phyloP scores from a whole-genome alignment of 2,113 vertebrate species.

The Atrichornis clamosus region DNA sequence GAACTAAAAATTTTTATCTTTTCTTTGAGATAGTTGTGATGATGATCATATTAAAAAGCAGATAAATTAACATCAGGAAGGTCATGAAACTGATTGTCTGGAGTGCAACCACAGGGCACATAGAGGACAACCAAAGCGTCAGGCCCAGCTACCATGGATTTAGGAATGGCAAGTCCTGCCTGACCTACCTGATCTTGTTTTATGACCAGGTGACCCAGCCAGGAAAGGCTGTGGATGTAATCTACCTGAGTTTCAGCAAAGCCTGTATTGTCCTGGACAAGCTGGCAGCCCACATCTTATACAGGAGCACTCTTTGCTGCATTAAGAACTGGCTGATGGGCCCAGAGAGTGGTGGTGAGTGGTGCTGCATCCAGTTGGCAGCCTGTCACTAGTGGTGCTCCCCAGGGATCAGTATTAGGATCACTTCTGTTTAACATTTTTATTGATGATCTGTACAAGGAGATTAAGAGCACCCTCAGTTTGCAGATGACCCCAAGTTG shows the following conservation, averaged over 20 bases:
- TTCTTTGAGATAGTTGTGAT: background rate
- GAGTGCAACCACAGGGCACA: background rate
- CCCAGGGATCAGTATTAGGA: background rate
- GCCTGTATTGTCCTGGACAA: background rate
- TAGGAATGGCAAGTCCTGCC: background rate
- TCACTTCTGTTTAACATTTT: background rate
- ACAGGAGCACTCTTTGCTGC: background rate
- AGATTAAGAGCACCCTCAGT: background rate
- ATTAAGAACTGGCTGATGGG: background rate
- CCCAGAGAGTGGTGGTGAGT: background rate
- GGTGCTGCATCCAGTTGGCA: no score
- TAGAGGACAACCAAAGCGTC: background rate
- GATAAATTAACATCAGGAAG: background rate
- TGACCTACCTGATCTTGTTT: background rate
- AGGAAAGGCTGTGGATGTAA: background rate
- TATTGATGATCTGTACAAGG: background rate
- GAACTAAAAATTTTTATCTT: background rate
- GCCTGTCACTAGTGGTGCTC: background rate
- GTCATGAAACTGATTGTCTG: rapidly evolving
- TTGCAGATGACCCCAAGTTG: no score
- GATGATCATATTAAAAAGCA: background rate
- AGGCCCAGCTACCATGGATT: background rate
- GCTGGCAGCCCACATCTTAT: background rate
- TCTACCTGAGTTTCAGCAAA: background rate
- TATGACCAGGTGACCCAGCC: background rate